Percentiles rank a stretch among this genome's conserved stretches.
phyloP scores from a whole-genome alignment of 2,113 vertebrate genomes.

The Corythaixoides concolor region DNA sequence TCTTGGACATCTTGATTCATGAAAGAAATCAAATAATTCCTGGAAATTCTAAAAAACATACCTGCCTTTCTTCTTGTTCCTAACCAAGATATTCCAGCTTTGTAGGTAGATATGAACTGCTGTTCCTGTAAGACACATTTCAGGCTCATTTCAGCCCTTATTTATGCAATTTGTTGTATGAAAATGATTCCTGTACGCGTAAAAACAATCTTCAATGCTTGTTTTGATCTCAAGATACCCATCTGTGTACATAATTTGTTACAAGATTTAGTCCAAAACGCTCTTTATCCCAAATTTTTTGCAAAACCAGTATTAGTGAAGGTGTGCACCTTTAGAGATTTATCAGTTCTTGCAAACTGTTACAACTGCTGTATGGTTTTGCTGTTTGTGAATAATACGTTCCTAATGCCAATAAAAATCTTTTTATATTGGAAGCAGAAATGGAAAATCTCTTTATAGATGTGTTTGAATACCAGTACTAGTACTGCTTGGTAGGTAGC shows the following conservation, averaged over 20 bases:
- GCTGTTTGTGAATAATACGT: neutral
- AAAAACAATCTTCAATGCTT: neutral
- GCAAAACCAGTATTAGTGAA: neutral
- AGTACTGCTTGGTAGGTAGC: neutral
- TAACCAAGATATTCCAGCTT: neutral
- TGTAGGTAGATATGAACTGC: neutral
- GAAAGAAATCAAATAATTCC: neutral
- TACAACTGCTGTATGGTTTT: neutral
- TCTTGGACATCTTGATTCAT: neutral
- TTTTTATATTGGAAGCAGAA: neutral
- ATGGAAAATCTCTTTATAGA: neutral
- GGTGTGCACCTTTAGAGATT: neutral
- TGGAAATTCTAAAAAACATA: neutral
- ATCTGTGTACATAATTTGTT: neutral
- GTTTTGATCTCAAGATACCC: neutral
- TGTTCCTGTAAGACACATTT: neutral
- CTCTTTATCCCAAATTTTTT: neutral
- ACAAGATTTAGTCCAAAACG: neutral
- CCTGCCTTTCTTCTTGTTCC: neutral
- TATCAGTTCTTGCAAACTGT: neutral
- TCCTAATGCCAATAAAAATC: neutral
- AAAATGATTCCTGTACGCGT: neutral
- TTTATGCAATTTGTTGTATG: neutral
- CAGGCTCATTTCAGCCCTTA: neutral
- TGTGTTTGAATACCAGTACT: neutral